Evolutionary conservation across 2,888 invertebrate genomes (phyloP).

Genomic region (Agonum fuliginosum): DNA sequence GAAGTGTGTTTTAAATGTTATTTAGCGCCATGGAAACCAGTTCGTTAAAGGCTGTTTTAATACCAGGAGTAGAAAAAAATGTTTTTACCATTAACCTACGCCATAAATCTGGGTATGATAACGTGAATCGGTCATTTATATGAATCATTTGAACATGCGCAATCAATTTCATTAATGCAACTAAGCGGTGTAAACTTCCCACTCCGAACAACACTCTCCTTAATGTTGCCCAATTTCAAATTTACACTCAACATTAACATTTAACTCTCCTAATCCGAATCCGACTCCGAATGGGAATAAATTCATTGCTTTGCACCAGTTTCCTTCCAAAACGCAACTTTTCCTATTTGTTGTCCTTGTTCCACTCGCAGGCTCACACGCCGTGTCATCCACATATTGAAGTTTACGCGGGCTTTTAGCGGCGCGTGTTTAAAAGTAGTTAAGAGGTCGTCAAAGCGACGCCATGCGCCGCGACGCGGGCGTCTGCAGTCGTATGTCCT

Average conservation of each 20-base stretch:
- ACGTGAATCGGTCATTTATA: too few relatives aligned
- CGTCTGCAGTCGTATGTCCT: not conserved
- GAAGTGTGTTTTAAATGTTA: too few relatives aligned
- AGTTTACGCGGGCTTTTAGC: slow-evolving; percentile 42
- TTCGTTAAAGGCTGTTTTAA: too few relatives aligned
- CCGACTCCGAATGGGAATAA: not conserved
- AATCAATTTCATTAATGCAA: too few relatives aligned
- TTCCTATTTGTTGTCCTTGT: not conserved
- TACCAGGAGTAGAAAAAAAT: too few relatives aligned
- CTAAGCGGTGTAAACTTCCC: too few relatives aligned
- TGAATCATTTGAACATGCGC: too few relatives aligned
- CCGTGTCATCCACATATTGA: slow-evolving; percentile 19
- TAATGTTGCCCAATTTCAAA: too few relatives aligned
- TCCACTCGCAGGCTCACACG: not conserved
- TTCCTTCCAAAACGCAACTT: not conserved
- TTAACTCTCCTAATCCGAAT: not conserved
- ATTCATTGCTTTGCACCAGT: not conserved
- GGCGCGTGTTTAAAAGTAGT: slow-evolving; percentile 42
- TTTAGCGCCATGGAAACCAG: too few relatives aligned
- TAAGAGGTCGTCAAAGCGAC: slow-evolving; percentile 30
- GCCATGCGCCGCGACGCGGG: not conserved
- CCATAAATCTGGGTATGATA: too few relatives aligned
- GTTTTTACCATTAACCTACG: too few relatives aligned
- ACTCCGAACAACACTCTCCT: too few relatives aligned
- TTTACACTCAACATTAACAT: not conserved